These are phyloP conservation scores for Trogon melanurus DNA, from an alignment of 2,113 vertebrate species.

Conservation along the genomic window DNA sequence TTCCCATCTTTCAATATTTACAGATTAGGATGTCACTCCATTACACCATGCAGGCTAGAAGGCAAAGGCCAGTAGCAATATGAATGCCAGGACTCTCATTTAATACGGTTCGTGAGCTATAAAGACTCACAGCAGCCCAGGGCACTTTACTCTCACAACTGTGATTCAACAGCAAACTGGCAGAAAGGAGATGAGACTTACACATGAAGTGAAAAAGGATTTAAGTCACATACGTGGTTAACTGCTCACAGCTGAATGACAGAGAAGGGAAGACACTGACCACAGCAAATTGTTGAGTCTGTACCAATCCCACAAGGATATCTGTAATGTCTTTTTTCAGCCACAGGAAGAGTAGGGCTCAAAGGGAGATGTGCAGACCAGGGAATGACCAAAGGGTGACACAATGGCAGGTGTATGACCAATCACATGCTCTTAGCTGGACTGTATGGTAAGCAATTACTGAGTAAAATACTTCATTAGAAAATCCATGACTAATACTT, in stretches of 20 bases:
- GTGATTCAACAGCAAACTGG: not conserved
- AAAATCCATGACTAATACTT: not conserved
- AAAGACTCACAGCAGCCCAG: not conserved
- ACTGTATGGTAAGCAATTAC: not conserved
- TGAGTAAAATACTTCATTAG: not conserved
- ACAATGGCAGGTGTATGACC: fast-evolving
- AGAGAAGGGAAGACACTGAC: not conserved
- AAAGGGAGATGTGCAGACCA: not conserved
- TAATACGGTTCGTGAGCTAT: not conserved
- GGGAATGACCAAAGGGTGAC: not conserved
- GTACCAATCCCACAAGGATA: fast-evolving
- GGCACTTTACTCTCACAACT: not conserved
- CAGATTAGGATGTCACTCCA: not conserved
- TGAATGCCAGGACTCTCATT: not conserved
- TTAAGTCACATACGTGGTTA: not conserved
- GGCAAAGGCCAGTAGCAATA: not conserved
- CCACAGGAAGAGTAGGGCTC: not conserved
- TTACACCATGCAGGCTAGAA: not conserved
- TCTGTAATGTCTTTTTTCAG: not conserved
- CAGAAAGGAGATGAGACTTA: not conserved
- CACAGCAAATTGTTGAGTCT: not conserved
- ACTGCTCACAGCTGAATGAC: not conserved
- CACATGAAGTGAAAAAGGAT: not conserved
- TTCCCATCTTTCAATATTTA: not conserved
- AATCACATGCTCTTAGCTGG: fast-evolving